Evolutionary conservation across 2,888 invertebrate species (phyloP).

Genomic region (Diadegma fenestrale): DNA sequence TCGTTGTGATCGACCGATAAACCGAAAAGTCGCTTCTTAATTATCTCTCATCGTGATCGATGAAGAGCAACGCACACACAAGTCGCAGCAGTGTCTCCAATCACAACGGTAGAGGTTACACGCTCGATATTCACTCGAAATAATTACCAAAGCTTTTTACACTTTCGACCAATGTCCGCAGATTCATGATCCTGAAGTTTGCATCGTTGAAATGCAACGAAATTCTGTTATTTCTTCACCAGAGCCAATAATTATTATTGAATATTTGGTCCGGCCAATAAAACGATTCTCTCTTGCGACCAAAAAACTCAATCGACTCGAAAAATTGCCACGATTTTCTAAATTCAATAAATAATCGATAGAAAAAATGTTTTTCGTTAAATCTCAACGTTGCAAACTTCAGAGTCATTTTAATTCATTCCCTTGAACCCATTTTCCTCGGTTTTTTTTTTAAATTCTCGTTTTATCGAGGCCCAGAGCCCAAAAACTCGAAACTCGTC

Average conservation of each 20-base stretch:
- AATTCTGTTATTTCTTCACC: no score
- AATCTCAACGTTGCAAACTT: no score
- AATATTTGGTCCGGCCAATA: no score
- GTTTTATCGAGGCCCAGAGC: not conserved
- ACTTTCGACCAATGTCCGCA: not conserved
- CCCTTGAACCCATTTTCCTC: conserved; percentile 36
- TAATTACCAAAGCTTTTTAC: not conserved
- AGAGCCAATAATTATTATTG: no score
- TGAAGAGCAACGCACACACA: conserved; percentile 63
- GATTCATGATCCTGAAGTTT: no score
- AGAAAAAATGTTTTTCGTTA: no score
- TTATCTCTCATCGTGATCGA: conserved; percentile 31
- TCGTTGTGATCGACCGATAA: conserved; percentile 24
- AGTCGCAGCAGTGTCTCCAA: conserved; percentile 61
- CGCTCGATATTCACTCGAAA: conserved; percentile 27
- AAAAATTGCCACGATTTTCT: no score
- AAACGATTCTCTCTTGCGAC: no score
- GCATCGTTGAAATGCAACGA: no score
- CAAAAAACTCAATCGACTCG: no score
- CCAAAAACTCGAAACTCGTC: conserved; percentile 14
- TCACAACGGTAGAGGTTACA: conserved; percentile 47
- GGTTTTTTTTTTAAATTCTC: not conserved
- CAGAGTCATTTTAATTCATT: no score
- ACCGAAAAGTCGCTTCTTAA: not conserved
- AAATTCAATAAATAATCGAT: no score